Evolutionary conservation across 92 coral and sea anemone genomes (phyloP).

Genomic region (Chrysogorgia sp.): DNA sequence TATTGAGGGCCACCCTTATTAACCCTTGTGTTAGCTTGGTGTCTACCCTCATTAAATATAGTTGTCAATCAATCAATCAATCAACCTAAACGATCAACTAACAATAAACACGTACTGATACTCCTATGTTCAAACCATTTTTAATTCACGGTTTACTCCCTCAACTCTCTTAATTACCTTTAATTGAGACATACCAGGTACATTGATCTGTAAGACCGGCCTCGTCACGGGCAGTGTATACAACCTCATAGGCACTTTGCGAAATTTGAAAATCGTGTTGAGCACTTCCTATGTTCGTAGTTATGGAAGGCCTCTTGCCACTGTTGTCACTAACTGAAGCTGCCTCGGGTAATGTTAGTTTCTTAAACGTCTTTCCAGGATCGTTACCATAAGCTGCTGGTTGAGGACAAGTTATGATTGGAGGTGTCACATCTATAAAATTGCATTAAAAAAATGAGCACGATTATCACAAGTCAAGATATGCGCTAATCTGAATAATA

Average conservation of each 20-base stretch:
- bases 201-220: constrained; percentile 74
- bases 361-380: constrained; percentile 67
- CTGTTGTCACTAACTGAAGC: constrained; percentile 76
- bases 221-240: constrained; percentile 84
- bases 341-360: constrained; percentile 63
- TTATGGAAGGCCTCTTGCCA: constrained; percentile 71
- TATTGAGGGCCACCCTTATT: no score
- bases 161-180: no score
- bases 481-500: no score
- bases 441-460: not conserved
- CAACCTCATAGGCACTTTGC: constrained; percentile 61
- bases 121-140: not conserved
- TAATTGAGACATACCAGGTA: constrained; percentile 69
- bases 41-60: no score
- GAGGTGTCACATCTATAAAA: constrained; percentile 67
- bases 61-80: no score
- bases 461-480: not conserved
- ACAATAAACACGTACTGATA: not conserved
- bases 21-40: no score
- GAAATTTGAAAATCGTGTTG: constrained; percentile 64
- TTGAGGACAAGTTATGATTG: constrained; percentile 75
- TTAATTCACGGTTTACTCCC: no score
- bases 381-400: constrained; percentile 64
- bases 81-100: not conserved
- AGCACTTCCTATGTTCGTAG: constrained; percentile 64